Base-by-base conservation (phyloP, 2,888 invertebrate genomes). In the Sphinx pinastri region DNA sequence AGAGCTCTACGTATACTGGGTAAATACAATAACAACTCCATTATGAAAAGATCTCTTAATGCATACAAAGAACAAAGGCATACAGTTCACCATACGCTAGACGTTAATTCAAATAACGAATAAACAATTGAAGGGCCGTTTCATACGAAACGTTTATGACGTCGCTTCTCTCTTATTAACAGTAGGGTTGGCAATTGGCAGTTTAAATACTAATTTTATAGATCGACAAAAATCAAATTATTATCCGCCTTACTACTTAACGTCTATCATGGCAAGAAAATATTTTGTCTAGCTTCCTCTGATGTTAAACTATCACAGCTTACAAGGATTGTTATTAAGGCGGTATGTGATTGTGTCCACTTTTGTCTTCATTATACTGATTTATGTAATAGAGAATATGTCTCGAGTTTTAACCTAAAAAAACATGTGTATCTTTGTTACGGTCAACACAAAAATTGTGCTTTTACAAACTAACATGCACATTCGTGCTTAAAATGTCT, bases 101-200 rank as follows among this genome's bases (percentile, higher is more conserved):
- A 68, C 77, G 72, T 71, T 74, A 78, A 76, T 77, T 72, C 76
- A 81, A 79, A 78, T 77, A 75, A 77, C 81, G 79, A 78, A 79
- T 82, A 82, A 84, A 82, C 84, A 84, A 85, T 84, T 82, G 81
- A 79, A 82, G 81, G 83, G 85, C 86, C 88, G 89, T 85, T 89
- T 88, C 88, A 89, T 88, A 87, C 79, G 83, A 85, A 83, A 84
- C 87, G 83, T 89, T 89, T 88, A 88, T 87, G 88, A 88, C 87
- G 86, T 87, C 84, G 85, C 82, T 67, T 70, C 68, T 25, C 58
- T 68, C 73, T 77, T 76, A 75, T 77, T 79, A 75, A 77, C 73
- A 74, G 75, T 92, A 63, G 49, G 63, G 63, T 49, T 63, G 63
- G 16, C 63, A 19, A 7, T 16, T 45, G 3, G 7, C 19, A 16